Evolutionary conservation across 2,113 vertebrate genomes (phyloP), one percentile per base, ranked within the genome.

Genomic region (Panthera uncia): DNA sequence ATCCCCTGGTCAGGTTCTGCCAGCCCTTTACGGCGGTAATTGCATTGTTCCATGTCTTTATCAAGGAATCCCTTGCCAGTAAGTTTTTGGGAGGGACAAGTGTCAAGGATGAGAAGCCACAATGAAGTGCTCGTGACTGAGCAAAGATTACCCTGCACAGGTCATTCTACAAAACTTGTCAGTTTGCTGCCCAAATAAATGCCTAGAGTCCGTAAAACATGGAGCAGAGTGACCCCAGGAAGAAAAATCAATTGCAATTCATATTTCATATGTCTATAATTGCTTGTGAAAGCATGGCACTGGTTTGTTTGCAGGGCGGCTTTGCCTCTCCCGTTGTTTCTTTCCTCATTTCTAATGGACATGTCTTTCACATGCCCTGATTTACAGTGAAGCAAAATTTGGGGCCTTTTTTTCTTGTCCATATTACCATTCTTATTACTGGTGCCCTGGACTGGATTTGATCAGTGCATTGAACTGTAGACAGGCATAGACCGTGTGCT

Each of bases 191-290:
- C 98, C 98, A 99, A 99, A 99, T 99, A 99, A 99, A 99, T 99
- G 98, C 98, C 98, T 98, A n/a, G 98, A 98, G 98, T 98, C 98
- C 95, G 96, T 99, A 99, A 99, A 99, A 98, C 98, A 98, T 93
- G 97, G 98, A 98, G 97, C 97, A 95, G 97, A 98, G 98, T 99
- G 99, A 99, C 99, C 99, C 98, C 98, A 98, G 98, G 98, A 98
- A 98, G 98, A 98, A 99, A 99, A 99, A 99, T 99, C 99, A 99
- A 99, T 99, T 97, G 97, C 98, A 98, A 99, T 99, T 99, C 99
- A 99, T 99, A 99, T 99, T 99, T 99, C 99, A 99, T 99, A 98
- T 98, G 98, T 98, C 99, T 98, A 90, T 99, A 99, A 99, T 99
- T 99, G 99, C 99, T 98, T 98, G 98, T 98, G 99, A 99, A 98